These are phyloP conservation scores for Tetranychus cinnabarinus DNA, from an alignment of 1,140 invertebrate genomes.

Conservation along the genomic window DNA sequence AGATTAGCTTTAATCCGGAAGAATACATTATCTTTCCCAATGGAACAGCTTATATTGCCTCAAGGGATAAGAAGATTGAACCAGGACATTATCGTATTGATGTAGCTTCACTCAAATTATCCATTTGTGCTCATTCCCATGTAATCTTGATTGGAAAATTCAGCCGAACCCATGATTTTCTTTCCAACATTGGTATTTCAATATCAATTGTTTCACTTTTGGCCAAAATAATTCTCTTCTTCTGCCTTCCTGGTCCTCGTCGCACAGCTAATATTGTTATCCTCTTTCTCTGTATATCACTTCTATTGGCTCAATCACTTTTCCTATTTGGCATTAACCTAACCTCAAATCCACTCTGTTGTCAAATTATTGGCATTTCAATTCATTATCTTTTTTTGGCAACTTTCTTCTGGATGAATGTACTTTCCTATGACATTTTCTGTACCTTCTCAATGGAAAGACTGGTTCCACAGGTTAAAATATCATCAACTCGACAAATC, in stretches of 20 bases:
- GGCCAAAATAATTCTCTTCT: background rate
- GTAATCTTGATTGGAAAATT: background rate
- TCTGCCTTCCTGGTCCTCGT: background rate
- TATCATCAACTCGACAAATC: conserved; percentile 2
- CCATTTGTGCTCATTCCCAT: background rate
- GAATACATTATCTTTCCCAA: background rate
- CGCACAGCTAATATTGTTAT: background rate
- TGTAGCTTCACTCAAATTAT: background rate
- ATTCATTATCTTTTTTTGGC: conserved; percentile 81
- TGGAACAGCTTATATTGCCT: background rate
- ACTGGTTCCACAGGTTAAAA: background rate
- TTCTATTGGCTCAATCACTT: background rate
- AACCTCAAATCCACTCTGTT: conserved; percentile 12
- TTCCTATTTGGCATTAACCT: background rate
- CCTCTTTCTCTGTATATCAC: background rate
- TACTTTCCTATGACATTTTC: conserved; percentile 86
- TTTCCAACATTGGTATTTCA: background rate
- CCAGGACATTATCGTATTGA: background rate
- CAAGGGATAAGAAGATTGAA: background rate
- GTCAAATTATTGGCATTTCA: conserved; percentile 37
- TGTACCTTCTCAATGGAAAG: conserved; percentile 33
- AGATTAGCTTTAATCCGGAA: background rate
- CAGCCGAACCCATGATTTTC: background rate
- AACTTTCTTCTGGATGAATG: conserved; percentile 87
- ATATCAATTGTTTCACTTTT: background rate